Evolutionary conservation across 1,140 invertebrate genomes (phyloP), one percentile per base, ranked within the genome.

Genomic region (Hypsibius dujardini): DNA sequence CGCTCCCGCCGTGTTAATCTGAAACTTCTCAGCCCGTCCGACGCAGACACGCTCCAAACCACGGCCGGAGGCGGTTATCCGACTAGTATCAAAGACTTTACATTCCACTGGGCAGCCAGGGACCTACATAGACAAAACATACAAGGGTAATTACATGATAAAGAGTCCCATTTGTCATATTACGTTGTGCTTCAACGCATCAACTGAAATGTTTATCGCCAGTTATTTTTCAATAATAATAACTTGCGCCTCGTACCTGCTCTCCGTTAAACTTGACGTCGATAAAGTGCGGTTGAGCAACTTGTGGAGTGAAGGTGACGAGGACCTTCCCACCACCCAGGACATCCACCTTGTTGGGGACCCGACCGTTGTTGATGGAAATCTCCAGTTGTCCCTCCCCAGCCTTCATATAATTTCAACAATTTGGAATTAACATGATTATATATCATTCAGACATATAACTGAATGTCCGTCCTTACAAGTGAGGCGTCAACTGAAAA

Each of bases 221-320:
- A n/a, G n/a, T n/a, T n/a, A n/a, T n/a, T n/a, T n/a, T n/a, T n/a
- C n/a, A n/a, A n/a, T n/a, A n/a, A n/a, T n/a, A n/a, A n/a, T n/a
- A n/a, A n/a, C n/a, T n/a, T n/a, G n/a, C n/a, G n/a, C n/a, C n/a
- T n/a, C n/a, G n/a, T n/a, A 98, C 91, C 71, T 90, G 90, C 81
- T 94, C 90, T 69, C 90, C 90, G 80, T 98, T 98, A 81, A 98
- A 98, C 81, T 93, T 96, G 72, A 98, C 96, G 81, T 97, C 93
- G 75, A 98, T 94, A 74, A 89, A 84, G 81, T 98, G 94, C 46
- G 90, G 85, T 75, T 91, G 92, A 3, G 88, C 84, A 72, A 87
- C 84, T 77, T 95, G 92, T 28, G 95, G 95, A 14, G 92, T 89
- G 80, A 98, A 98, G 69, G 90, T 94, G 7, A 97, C 92, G 46